phyloP scores from a whole-genome alignment of 2,113 vertebrate genomes.

The Cynopterus brachyotis region DNA sequence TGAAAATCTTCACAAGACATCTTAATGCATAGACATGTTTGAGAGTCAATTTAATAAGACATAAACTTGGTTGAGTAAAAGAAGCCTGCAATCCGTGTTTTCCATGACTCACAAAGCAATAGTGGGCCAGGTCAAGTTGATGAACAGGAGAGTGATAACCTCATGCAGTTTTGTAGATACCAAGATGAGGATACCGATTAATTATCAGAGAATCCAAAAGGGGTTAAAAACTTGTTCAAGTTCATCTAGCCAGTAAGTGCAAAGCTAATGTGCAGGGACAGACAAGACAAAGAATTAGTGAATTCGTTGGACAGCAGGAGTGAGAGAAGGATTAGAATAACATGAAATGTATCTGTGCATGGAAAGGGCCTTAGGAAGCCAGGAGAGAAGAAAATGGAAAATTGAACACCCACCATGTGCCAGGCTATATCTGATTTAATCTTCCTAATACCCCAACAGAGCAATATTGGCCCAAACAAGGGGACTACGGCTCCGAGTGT shows the following conservation, averaged over 20 bases:
- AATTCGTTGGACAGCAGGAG: neutral
- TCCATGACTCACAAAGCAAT: conserved; percentile 37
- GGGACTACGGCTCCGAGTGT: neutral
- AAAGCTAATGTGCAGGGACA: neutral
- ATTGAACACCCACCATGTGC: neutral
- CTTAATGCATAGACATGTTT: conserved; percentile 21
- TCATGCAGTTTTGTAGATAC: neutral
- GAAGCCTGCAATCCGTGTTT: neutral
- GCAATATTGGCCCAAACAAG: neutral
- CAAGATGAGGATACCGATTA: neutral
- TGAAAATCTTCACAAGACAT: conserved; percentile 36
- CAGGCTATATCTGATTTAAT: neutral
- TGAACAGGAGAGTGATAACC: neutral
- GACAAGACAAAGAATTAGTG: neutral
- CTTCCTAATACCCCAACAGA: neutral
- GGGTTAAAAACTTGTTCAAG: neutral
- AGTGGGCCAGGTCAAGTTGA: neutral
- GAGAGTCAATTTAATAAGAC: conserved; percentile 39
- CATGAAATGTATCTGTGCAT: neutral
- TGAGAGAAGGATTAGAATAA: neutral
- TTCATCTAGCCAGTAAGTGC: neutral
- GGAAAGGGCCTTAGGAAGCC: neutral
- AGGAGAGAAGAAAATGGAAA: neutral
- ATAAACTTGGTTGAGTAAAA: conserved; percentile 20
- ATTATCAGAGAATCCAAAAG: neutral